Evolutionary conservation across 1,140 invertebrate genomes (phyloP).

Genomic region (Colletes latitarsis): DNA sequence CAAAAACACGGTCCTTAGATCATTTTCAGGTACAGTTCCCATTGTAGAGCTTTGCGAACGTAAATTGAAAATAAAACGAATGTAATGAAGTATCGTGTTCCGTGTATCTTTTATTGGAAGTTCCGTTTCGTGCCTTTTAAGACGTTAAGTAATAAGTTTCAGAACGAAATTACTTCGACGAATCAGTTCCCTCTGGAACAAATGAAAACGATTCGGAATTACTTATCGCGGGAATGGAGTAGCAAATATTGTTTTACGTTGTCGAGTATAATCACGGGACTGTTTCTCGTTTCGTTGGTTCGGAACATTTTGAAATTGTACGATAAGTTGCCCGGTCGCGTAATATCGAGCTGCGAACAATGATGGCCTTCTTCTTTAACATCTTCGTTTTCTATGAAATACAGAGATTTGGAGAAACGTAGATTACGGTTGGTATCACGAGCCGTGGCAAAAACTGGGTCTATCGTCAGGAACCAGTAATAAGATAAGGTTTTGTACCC

Average conservation of each 20-base stretch:
- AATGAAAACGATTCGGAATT: not conserved
- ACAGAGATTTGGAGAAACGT: slow-evolving; percentile 11
- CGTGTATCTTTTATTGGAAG: not conserved
- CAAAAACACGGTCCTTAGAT: slow-evolving; percentile 60
- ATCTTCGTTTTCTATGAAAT: not conserved
- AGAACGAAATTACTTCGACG: not conserved
- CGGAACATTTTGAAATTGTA: too few species aligned
- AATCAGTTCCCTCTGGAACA: not conserved
- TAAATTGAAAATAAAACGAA: slow-evolving; percentile 23
- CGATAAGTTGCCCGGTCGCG: not conserved
- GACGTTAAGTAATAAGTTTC: not conserved
- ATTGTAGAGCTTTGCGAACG: slow-evolving; percentile 29
- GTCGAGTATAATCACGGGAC: too few species aligned
- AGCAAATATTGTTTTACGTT: not conserved
- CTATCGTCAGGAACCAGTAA: slow-evolving; percentile 43
- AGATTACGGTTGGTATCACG: slow-evolving; percentile 38
- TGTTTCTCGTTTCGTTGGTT: not conserved
- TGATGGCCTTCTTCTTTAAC: not conserved
- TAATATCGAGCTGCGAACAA: not conserved
- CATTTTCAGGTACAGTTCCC: slow-evolving; percentile 51
- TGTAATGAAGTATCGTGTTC: slow-evolving; percentile 4
- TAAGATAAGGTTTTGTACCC: slow-evolving; percentile 42
- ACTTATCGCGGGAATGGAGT: not conserved
- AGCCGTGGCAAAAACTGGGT: slow-evolving; percentile 42
- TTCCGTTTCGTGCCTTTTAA: not conserved